Conservation (phyloP, 1,140 invertebrate species). For the Saxidomus purpurata region DNA sequence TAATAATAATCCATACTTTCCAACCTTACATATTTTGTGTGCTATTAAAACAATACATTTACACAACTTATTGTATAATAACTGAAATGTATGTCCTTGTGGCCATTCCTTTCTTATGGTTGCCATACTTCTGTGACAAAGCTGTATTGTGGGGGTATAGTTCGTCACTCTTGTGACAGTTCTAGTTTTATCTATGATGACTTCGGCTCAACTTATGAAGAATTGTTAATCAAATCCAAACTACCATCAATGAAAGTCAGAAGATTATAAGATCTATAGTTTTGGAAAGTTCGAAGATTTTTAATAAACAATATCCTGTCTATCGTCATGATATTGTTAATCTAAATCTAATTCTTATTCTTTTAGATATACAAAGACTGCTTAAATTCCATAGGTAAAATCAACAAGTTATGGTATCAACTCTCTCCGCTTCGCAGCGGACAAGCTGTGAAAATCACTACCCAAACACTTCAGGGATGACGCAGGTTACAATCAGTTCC, state of each 20-base stretch:
- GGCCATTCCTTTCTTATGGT: no score
- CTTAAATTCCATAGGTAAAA: slow-evolving; percentile 15
- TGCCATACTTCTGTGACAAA: no score
- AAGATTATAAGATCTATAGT: no score
- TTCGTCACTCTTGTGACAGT: no score
- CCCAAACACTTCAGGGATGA: background rate
- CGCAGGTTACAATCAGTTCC: background rate
- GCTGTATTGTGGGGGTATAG: no score
- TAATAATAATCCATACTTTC: no score
- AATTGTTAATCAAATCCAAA: background rate
- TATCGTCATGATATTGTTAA: slow-evolving; percentile 15
- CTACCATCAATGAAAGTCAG: slow-evolving; percentile 43
- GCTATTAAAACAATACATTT: no score
- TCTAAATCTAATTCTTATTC: background rate
- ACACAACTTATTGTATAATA: no score
- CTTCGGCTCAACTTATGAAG: background rate
- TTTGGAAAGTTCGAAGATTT: background rate
- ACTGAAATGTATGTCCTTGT: no score
- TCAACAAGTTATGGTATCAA: slow-evolving; percentile 46
- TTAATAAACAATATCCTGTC: background rate
- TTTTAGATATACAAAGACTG: slow-evolving; percentile 51
- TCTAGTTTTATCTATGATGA: slow-evolving; percentile 54
- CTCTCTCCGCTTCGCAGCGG: slow-evolving; percentile 4
- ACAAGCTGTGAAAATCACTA: slow-evolving; percentile 31
- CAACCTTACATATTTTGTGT: no score